phyloP scores from a whole-genome alignment of 2,888 invertebrate species.

The Anthophora plumipes region DNA sequence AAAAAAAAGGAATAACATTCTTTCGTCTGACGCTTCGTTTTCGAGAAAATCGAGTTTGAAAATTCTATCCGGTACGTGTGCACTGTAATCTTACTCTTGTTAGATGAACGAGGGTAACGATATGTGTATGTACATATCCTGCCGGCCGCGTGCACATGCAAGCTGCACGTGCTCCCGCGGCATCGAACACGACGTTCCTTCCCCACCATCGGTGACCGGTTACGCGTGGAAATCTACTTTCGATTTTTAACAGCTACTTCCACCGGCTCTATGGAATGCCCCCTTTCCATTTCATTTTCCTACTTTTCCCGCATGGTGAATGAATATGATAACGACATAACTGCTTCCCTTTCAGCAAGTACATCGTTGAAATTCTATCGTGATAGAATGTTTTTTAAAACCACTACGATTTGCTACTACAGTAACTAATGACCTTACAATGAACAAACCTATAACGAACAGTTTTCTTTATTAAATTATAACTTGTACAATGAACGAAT shows the following conservation, averaged over 20 bases:
- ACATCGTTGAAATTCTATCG: neutral
- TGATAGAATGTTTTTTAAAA: neutral
- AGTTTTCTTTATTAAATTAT: too few species aligned
- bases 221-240: conserved; percentile 64
- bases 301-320: conserved; percentile 10
- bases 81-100: too few species aligned
- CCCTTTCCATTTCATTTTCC: conserved; percentile 44
- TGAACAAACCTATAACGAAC: too few species aligned
- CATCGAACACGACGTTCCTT: conserved; percentile 31
- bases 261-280: conserved; percentile 20
- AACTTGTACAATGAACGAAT: too few species aligned
- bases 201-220: conserved; percentile 35
- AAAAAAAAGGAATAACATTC: too few species aligned
- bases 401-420: neutral
- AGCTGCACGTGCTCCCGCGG: conserved; percentile 59
- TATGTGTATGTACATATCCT: conserved; percentile 67
- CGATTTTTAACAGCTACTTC: conserved; percentile 57
- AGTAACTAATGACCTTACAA: too few species aligned
- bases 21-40: too few species aligned
- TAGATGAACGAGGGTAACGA: conserved; percentile 65
- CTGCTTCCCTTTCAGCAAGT: neutral
- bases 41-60: too few species aligned
- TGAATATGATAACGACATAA: neutral
- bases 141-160: conserved; percentile 64
- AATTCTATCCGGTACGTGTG: too few species aligned